Evolutionary conservation across 2,113 vertebrate species (phyloP).

Genomic region (Onychostruthus taczanowskii): DNA sequence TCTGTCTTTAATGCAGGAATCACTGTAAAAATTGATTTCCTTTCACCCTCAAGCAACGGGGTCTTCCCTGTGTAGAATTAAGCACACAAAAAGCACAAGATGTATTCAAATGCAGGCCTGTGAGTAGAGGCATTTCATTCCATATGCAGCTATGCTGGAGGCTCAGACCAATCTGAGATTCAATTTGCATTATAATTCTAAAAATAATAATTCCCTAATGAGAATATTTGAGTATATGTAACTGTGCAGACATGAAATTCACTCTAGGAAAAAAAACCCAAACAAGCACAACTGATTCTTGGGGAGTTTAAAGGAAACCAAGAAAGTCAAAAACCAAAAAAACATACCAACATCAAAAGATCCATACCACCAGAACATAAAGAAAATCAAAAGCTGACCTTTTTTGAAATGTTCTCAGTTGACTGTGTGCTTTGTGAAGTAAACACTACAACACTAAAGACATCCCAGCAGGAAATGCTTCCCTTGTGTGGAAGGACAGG

Average conservation of each 20-base stretch:
- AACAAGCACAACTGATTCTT: background rate
- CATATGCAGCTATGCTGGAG: slow-evolving; percentile 59
- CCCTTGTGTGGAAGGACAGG: background rate
- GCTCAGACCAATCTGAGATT: slow-evolving; percentile 54
- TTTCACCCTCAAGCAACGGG: slow-evolving; percentile 30
- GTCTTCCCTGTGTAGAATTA: slow-evolving; percentile 51
- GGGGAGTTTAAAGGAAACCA: background rate
- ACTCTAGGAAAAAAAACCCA: background rate
- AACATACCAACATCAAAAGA: background rate
- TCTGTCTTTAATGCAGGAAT: slow-evolving; percentile 52
- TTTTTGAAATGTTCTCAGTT: slow-evolving; percentile 5
- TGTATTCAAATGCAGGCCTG: slow-evolving; percentile 29
- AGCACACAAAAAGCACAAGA: slow-evolving; percentile 12
- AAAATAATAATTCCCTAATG: slow-evolving; percentile 67
- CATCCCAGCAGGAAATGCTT: background rate
- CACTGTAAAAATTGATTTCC: slow-evolving; percentile 64
- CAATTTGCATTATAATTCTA: slow-evolving; percentile 61
- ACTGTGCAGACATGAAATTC: slow-evolving; percentile 23
- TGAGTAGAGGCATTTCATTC: slow-evolving; percentile 45
- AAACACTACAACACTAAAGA: background rate
- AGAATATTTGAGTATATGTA: slow-evolving; percentile 34
- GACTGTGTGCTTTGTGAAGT: background rate
- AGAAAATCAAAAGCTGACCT: slow-evolving; percentile 22
- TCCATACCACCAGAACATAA: background rate
- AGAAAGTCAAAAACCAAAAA: background rate